Evolutionary conservation across 2,113 vertebrate genomes (phyloP).

Genomic region (Brachypodius melanocephalos): DNA sequence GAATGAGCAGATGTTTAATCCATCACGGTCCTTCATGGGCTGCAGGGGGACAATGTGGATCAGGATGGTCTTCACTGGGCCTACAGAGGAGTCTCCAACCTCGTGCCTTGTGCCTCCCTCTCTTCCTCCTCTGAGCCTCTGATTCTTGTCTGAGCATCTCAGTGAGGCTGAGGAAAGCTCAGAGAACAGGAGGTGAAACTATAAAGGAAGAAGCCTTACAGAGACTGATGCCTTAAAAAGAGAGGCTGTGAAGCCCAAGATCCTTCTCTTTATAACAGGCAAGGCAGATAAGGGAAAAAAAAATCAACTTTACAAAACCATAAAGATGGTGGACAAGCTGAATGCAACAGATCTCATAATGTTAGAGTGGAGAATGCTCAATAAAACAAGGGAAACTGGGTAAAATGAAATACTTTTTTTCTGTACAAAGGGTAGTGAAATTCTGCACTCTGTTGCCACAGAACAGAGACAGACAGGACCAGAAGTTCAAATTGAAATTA

Average conservation of each 20-base stretch:
- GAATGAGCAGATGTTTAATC: not conserved
- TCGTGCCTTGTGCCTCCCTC: rapidly evolving
- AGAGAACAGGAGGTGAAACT: not conserved
- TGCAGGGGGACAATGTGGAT: not conserved
- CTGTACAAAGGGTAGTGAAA: not conserved
- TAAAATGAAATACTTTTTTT: not conserved
- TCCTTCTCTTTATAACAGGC: not conserved
- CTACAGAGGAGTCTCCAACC: not conserved
- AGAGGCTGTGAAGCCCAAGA: not conserved
- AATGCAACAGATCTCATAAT: not conserved
- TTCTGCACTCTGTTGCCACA: not conserved
- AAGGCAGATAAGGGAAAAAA: not conserved
- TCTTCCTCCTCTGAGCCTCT: not conserved
- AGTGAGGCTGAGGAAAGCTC: not conserved
- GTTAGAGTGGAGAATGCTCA: not conserved
- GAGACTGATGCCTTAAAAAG: not conserved
- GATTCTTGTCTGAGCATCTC: not conserved
- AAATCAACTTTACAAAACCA: not conserved
- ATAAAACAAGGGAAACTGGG: not conserved
- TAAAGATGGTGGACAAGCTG: not conserved
- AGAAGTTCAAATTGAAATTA: constrained; percentile 25
- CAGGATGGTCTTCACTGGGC: not conserved
- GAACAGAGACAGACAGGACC: not conserved
- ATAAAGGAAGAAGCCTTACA: not conserved
- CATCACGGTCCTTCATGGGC: not conserved